Percentiles rank a stretch among this genome's conserved stretches.
Evolutionary conservation across 2,888 invertebrate genomes (phyloP).

Genomic region (Charanyca ferruginea): DNA sequence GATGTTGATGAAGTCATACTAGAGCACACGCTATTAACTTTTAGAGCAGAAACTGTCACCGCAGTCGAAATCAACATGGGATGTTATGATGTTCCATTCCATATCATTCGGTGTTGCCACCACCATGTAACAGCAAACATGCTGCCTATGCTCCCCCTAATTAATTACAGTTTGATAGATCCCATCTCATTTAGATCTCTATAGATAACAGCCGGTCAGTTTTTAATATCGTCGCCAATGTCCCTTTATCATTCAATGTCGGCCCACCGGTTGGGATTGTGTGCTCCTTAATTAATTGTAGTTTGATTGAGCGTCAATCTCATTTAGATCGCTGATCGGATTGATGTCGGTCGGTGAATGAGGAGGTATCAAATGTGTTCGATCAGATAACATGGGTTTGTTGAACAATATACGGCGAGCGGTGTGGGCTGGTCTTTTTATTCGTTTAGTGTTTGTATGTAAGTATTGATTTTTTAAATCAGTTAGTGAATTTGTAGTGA

Average conservation of each 20-base stretch:
- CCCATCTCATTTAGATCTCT: constrained; percentile 47
- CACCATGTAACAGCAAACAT: no score
- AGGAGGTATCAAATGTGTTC: constrained; percentile 80
- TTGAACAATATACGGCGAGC: constrained; percentile 48
- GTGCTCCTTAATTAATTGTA: constrained; percentile 81
- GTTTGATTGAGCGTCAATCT: constrained; percentile 80
- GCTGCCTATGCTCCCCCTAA: background rate
- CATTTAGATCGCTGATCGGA: constrained; percentile 65
- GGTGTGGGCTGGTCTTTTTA: constrained; percentile 54
- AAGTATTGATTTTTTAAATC: constrained; percentile 28
- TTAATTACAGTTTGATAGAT: constrained; percentile 30
- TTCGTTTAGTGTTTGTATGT: constrained; percentile 30
- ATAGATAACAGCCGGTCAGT: constrained; percentile 44
- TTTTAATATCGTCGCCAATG: constrained; percentile 52
- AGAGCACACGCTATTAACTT: no score
- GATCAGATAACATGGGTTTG: constrained; percentile 66
- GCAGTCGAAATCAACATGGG: no score
- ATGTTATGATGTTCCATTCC: no score
- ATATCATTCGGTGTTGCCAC: no score
- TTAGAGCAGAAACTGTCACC: no score
- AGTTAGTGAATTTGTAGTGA: constrained; percentile 12
- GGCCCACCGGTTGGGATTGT: constrained; percentile 57
- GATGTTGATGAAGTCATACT: no score
- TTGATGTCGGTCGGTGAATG: constrained; percentile 71
- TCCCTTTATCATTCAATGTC: constrained; percentile 51